phyloP scores from a whole-genome alignment of 2,888 invertebrate species.

The Lithosia quadra region DNA sequence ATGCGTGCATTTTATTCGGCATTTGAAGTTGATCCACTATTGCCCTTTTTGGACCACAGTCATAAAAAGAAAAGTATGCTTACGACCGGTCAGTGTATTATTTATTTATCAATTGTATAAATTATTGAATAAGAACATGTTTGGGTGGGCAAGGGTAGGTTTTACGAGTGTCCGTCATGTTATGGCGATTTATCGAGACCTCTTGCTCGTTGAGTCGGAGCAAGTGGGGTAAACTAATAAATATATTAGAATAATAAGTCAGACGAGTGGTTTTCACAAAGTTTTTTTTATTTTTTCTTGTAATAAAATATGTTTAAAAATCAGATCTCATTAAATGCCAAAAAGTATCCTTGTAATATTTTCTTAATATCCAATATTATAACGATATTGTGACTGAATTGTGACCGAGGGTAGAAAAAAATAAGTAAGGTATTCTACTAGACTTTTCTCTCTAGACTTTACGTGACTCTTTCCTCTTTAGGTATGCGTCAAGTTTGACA shows the following conservation, averaged over 20 bases:
- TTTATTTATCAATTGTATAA: conserved; percentile 87
- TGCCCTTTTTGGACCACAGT: conserved; percentile 30
- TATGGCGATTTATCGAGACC: conserved; percentile 61
- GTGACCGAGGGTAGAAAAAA: too few species aligned
- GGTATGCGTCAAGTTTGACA: too few species aligned
- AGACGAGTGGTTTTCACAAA: background rate
- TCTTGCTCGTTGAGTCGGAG: background rate
- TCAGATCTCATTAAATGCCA: too few species aligned
- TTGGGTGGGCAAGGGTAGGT: conserved; percentile 64
- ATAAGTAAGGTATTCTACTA: too few species aligned
- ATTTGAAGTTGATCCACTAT: background rate
- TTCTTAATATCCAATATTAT: too few species aligned
- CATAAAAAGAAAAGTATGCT: conserved; percentile 68
- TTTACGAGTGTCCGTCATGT: conserved; percentile 66
- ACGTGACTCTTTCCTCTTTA: too few species aligned
- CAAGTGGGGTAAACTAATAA: background rate
- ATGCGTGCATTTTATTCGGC: background rate
- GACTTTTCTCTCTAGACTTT: too few species aligned
- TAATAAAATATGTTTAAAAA: too few species aligned
- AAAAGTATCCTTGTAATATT: too few species aligned
- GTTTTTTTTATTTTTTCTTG: too few species aligned
- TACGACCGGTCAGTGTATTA: conserved; percentile 60
- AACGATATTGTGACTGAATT: too few species aligned
- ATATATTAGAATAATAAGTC: background rate
- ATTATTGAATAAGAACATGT: conserved; percentile 77